Base-by-base conservation (phyloP, 2,113 vertebrate species). In the Myrmecophaga tridactyla region DNA sequence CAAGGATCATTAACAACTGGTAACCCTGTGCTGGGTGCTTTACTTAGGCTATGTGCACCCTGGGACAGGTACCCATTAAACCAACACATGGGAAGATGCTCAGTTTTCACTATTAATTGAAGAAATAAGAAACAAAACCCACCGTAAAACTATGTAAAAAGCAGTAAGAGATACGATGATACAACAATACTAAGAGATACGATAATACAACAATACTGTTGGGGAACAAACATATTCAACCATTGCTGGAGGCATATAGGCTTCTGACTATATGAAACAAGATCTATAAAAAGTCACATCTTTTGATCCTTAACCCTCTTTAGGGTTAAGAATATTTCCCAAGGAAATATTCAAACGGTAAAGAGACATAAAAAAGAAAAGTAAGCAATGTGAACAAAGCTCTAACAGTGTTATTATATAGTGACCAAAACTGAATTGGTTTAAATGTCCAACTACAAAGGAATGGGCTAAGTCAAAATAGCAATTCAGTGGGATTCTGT, bases 281-380 rank as follows among this genome's bases (percentile, higher is more conserved):
- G 1, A 72, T 31, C 67, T 70, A 48, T 56, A 76, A 83, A 92
- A 43, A n/a, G 25, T 31, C 39, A 6, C 27, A 9, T 51, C 10
- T 83, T 93, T 65, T 23, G 39, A 94, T 56, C n/a, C 67, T 91
- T 86, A 58, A 75, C 89, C 89, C 21, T 81, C 43, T 27, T 70
- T 46, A 27, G 31, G 12, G n/a, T n/a, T n/a, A n/a, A n/a, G n/a
- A 43, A 36, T 36, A 21, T 70, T 51, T 56, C 27, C 75, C 67
- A 89, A 89, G 69, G 56, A 86, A 73, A 83, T 25, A 48, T 20
- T 62, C 72, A 70, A 76, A 75, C 20, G 34, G 43, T 43, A 81
- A 53, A 83, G 36, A 77, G 72, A 85, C 12, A 82, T 13, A 56
- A 15, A 80, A 34, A 67, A 93, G 27, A 60, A 84, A 78, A 89